phyloP scores from a whole-genome alignment of 2,113 vertebrate species.

The Coptodon rendalli region DNA sequence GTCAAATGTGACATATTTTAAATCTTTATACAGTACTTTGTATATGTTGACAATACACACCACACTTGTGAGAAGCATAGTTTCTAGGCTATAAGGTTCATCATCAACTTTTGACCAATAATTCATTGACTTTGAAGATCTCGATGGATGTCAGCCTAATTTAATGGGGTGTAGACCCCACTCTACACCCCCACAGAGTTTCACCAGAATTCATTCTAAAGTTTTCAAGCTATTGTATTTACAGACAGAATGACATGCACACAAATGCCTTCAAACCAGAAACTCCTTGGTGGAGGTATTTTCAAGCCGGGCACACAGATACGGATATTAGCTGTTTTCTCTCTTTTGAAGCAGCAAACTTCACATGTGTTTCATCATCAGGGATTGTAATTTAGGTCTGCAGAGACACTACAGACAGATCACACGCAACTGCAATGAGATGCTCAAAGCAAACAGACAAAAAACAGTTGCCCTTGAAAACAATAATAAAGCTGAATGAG shows the following conservation, averaged over 20 bases:
- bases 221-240: neutral
- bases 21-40: neutral
- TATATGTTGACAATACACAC: neutral
- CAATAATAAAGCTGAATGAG: neutral
- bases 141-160: neutral
- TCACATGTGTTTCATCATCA: neutral
- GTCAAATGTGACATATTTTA: neutral
- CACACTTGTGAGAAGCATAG: neutral
- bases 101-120: neutral
- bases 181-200: neutral
- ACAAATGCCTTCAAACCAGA: neutral
- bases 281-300: neutral
- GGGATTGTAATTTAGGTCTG: neutral
- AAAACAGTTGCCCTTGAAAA: neutral
- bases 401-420: neutral
- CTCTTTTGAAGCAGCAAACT: fast-evolving
- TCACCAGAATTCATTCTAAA: neutral
- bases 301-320: neutral
- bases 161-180: neutral
- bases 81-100: neutral
- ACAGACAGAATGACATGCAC: neutral
- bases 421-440: neutral
- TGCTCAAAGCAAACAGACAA: neutral
- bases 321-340: neutral
- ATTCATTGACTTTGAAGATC: neutral